Conservation (phyloP, 2,888 invertebrate genomes). For the Dendrolimus houi region DNA sequence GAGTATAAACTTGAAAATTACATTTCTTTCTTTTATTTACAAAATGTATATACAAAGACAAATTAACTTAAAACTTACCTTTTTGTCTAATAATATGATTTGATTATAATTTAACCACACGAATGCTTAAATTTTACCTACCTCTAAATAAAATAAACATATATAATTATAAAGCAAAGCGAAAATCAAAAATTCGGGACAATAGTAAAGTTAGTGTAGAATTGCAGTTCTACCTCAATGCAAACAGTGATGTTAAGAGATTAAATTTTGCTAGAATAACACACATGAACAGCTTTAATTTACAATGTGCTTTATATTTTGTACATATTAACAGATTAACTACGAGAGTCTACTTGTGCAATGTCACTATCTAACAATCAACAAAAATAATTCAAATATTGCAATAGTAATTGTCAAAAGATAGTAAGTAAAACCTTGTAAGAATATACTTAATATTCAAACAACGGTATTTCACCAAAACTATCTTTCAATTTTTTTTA, state of each 20-base stretch:
- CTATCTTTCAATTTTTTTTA: background rate
- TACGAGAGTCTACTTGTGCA: background rate
- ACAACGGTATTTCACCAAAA: background rate
- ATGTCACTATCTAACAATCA: background rate
- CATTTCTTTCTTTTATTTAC: too few species aligned
- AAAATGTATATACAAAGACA: too few species aligned
- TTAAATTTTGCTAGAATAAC: background rate
- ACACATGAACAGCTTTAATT: background rate
- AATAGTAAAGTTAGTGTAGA: background rate
- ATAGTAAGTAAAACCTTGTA: too few species aligned
- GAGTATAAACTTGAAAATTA: too few species aligned
- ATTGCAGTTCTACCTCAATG: background rate
- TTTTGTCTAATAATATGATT: too few species aligned
- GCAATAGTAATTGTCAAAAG: background rate
- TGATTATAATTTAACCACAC: too few species aligned
- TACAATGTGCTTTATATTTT: background rate
- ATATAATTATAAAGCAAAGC: background rate
- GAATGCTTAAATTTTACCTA: too few species aligned
- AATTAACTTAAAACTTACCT: too few species aligned
- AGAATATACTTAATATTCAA: too few species aligned
- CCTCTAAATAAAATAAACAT: background rate
- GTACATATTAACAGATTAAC: background rate
- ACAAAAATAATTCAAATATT: background rate
- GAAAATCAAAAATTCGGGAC: background rate
- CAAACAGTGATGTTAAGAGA: constrained; percentile 6